phyloP scores from a whole-genome alignment of 2,113 vertebrate species.

The Phasianus colchicus region DNA sequence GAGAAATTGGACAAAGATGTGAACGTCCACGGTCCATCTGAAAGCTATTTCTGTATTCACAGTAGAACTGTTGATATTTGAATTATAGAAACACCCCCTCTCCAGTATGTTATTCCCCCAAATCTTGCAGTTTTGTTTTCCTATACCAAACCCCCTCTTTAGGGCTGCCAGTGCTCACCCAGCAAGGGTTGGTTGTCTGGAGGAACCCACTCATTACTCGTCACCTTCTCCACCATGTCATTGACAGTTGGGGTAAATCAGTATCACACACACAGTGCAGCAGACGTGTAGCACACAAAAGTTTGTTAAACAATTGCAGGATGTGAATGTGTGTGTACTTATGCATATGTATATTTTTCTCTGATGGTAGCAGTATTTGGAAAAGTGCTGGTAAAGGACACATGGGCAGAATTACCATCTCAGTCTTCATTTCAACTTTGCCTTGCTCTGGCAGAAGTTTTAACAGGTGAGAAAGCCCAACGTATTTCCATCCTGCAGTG shows the following conservation, averaged over 20 bases:
- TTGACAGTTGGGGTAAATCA: background rate
- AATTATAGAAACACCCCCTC: background rate
- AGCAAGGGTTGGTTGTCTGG: background rate
- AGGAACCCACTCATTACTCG: background rate
- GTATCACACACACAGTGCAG: background rate
- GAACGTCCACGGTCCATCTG: slow-evolving; percentile 11
- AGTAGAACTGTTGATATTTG: background rate
- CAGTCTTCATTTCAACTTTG: background rate
- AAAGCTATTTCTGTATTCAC: slow-evolving; percentile 28
- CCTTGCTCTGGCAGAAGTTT: background rate
- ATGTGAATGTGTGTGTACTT: background rate
- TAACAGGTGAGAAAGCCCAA: background rate
- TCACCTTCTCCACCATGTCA: background rate
- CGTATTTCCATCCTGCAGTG: background rate
- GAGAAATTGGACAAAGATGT: slow-evolving; percentile 52
- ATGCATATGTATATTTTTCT: background rate
- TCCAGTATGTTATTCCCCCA: background rate
- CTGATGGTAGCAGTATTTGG: background rate
- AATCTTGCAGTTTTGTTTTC: background rate
- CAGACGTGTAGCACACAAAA: background rate
- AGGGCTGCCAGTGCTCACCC: background rate
- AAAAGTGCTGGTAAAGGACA: background rate
- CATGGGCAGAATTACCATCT: background rate
- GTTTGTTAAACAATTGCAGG: background rate
- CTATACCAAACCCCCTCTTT: background rate